Conservation (phyloP, 2,113 vertebrate species). For the Tyrannus savana region DNA sequence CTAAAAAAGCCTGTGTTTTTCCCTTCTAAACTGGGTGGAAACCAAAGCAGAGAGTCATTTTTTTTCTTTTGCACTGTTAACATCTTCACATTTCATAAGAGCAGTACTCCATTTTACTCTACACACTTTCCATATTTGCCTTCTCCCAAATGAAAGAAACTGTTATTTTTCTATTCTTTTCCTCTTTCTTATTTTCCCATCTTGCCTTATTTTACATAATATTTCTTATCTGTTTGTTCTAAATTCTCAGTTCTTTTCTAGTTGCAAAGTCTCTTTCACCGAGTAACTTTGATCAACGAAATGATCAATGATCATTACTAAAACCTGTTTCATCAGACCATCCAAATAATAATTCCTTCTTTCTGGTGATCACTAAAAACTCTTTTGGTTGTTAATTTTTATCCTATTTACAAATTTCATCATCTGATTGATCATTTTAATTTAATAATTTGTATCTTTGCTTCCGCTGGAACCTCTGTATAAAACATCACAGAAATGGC, state of each 20-base stretch:
- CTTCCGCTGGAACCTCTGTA: background rate
- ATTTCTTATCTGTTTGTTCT: background rate
- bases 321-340: background rate
- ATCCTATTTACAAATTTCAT: background rate
- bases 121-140: background rate
- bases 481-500: background rate
- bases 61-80: background rate
- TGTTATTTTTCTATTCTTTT: background rate
- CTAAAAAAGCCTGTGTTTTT: background rate
- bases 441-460: background rate
- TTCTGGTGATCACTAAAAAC: background rate
- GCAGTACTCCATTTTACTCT: background rate
- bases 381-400: background rate
- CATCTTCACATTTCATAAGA: background rate
- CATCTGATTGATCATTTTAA: background rate
- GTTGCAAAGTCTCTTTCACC: background rate
- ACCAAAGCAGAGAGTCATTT: background rate
- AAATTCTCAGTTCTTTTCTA: background rate
- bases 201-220: background rate
- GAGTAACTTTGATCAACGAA: background rate
- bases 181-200: background rate
- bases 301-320: background rate
- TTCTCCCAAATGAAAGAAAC: background rate
- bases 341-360: background rate
- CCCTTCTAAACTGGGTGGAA: background rate